These are phyloP conservation scores for Xestia xanthographa DNA, from an alignment of 2,888 invertebrate species.

Conservation along the genomic window DNA sequence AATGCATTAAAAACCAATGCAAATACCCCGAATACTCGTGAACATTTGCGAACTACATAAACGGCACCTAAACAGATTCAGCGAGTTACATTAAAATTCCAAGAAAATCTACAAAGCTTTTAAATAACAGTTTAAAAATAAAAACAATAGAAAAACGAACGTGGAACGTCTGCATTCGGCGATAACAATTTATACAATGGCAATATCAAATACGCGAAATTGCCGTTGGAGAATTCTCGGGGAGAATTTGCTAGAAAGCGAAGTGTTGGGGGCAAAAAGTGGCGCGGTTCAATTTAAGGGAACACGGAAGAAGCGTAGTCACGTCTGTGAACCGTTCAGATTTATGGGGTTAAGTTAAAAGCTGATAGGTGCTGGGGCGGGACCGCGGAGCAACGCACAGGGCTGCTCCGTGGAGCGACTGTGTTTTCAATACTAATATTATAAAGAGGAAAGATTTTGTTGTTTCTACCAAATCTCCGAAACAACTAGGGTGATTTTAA, in stretches of 20 bases:
- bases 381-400: background rate
- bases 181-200: constrained; percentile 60
- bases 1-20: constrained; percentile 8
- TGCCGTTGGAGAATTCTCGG: constrained; percentile 50
- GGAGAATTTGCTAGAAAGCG: constrained; percentile 42
- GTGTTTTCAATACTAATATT: background rate
- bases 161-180: constrained; percentile 54
- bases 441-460: no score
- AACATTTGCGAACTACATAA: constrained; percentile 4
- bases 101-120: constrained; percentile 40
- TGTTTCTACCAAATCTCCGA: no score
- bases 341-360: constrained; percentile 66
- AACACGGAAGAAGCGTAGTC: constrained; percentile 66
- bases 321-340: constrained; percentile 64
- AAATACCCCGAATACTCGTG: background rate
- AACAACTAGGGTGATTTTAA: no score
- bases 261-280: constrained; percentile 61
- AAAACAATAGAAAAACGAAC: constrained; percentile 35
- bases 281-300: constrained; percentile 66
- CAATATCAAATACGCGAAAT: constrained; percentile 60
- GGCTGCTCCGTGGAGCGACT: constrained; percentile 1
- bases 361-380: constrained; percentile 52
- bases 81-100: constrained; percentile 50
- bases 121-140: constrained; percentile 42
- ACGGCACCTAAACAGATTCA: constrained; percentile 10